Evolutionary conservation across 2,113 vertebrate species (phyloP), one percentile per base, ranked within the genome.

Genomic region (Elachura formosa): DNA sequence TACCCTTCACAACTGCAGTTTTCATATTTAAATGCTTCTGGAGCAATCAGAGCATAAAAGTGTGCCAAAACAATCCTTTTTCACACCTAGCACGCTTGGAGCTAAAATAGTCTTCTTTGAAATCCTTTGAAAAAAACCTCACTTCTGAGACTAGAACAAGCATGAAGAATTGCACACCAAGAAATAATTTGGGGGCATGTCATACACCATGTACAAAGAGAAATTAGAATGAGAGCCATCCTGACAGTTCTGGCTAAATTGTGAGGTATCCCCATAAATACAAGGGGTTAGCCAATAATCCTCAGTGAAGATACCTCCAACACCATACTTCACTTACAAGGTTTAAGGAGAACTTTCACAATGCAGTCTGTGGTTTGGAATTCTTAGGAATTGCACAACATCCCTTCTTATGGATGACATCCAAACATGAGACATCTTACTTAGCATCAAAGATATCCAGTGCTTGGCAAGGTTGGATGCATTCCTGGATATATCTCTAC

Each of bases 31-130:
- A 82, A 82, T 49, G 16, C 10, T 87, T 84, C 62, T 87, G 28
- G 34, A 91, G 62, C 36, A 82, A 89, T 21, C 49, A 91, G 69
- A 94, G 66, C 66, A 90, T 87, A 64, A 72, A 89, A 95, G 36
- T 23, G 12, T 79, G 71, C 82, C 87, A 91, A 89, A 95, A 91
- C 81, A 82, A 89, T 87, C 38, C 45, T 85, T 82, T 89, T 90
- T 89, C 82, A 87, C 0, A 1, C 78, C 64, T 36, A 79, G 56
- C 28, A 93, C 36, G 52, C 45, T 64, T 38, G 33, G 23, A 84
- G 38, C 45, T 78, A 84, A 91, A 91, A 84, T 31, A 1, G 43
- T 68, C 59, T 84, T 46, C 61, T 94, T 89, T 87, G 38, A 93
- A 91, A 81, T 66, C 41, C 55, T 91, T 81, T 51, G 49, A 24